Base-by-base conservation (phyloP, 1,140 invertebrate species). In the Aphaenogaster rudis region DNA sequence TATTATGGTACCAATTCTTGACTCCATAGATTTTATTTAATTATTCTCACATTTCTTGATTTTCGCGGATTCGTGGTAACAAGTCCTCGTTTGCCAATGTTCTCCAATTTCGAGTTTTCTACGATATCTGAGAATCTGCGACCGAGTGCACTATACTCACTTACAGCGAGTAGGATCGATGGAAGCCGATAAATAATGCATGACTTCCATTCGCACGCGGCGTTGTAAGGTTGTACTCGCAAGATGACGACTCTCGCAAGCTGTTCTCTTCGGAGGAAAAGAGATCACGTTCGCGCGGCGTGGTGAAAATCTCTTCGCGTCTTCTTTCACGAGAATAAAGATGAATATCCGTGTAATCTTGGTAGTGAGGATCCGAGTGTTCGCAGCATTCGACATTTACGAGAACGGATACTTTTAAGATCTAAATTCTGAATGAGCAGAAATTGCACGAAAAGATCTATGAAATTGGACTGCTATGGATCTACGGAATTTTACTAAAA, bases 151-250 rank as follows among this genome's bases (percentile, higher is more conserved):
- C 45, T 48, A 45, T 36, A n/a, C 59, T 33, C 21, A n/a, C 59
- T 33, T 39, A n/a, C 42, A 57, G 57, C 39, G 21, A 48, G 21
- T 78, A 21, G 21, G 59, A 79, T 78, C 57, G 45, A 79, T 79
- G 61, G 28, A 2, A 45, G 28, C 42, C 42, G 45, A 79, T 79
- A 79, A 79, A 79, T 79, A 79, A 79, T 79, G 77, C 61, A 79
- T 79, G 77, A 79, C 28, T 79, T 11, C 28, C 17, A 64, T 64
- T 45, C 45, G 11, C 77, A 79, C 42, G 17, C 45, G 9, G 17
- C 77, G 21, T 33, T 63, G 45, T 79, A 64, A 64, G 45, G 59
- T 45, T 79, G 76, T 50, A 64, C 59, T 64, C 17, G 42, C 21
- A 4, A 13, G 57, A 63, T 59, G 57, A 77, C 54, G 54, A 59